Percentiles rank a stretch among this genome's conserved stretches.
phyloP scores from a whole-genome alignment of 1,140 invertebrate genomes.

The Popillia japonica region DNA sequence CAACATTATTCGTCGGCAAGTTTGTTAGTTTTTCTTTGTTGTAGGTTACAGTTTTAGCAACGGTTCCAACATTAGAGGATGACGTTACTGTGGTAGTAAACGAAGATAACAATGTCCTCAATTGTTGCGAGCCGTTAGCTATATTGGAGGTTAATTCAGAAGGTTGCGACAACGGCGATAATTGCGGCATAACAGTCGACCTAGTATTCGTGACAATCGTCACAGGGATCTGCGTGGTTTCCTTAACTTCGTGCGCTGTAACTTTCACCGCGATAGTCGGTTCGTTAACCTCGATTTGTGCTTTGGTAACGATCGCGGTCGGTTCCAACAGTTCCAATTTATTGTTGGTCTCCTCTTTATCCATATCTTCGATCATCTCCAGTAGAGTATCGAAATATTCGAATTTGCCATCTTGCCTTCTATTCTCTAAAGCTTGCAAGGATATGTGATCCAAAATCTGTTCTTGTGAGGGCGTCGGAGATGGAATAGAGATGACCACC shows the following conservation, averaged over 20 bases:
- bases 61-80: constrained; percentile 50
- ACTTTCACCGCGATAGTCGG: background rate
- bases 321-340: constrained; percentile 33
- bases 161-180: constrained; percentile 75
- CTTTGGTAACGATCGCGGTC: background rate
- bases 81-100: constrained; percentile 60
- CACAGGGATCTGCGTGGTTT: constrained; percentile 47
- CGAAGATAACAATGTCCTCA: constrained; percentile 70
- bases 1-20: constrained; percentile 4
- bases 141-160: constrained; percentile 75
- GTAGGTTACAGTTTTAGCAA: constrained; percentile 46
- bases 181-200: constrained; percentile 68
- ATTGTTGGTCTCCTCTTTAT: constrained; percentile 5
- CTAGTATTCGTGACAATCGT: constrained; percentile 53
- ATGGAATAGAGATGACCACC: constrained; percentile 69
- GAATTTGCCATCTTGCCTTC: constrained; percentile 62
- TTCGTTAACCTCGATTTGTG: background rate
- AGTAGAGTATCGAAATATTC: constrained; percentile 74
- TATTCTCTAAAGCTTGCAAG: constrained; percentile 64
- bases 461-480: constrained; percentile 68
- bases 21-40: constrained; percentile 48
- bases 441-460: constrained; percentile 69
- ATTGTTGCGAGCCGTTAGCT: constrained; percentile 73
- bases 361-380: constrained; percentile 65
- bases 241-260: constrained; percentile 27